These are phyloP conservation scores for Alfaro cultratus DNA, from an alignment of 2,797 vertebrate species.

Conservation along the genomic window DNA sequence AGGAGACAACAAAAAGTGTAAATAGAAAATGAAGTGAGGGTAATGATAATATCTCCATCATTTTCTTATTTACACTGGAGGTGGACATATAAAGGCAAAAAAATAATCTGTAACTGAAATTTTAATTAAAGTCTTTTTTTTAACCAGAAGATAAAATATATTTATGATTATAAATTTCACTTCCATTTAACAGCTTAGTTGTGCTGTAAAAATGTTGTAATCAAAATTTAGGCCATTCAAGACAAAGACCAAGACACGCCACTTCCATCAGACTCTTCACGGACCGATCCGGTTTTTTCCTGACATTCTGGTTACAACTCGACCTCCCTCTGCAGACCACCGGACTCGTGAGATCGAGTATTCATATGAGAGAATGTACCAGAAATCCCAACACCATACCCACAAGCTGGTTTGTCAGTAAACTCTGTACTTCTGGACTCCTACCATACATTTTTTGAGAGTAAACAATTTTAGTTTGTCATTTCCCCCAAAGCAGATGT, in stretches of 20 bases:
- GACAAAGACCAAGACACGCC: background rate
- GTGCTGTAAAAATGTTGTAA: background rate
- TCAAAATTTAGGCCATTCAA: background rate
- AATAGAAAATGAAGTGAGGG: constrained; percentile 21
- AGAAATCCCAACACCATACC: no score
- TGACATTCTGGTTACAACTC: background rate
- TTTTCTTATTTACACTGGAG: background rate
- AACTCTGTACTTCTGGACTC: background rate
- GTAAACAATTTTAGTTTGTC: background rate
- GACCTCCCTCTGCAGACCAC: background rate
- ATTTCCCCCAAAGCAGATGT: background rate
- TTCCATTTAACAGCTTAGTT: background rate
- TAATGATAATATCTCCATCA: background rate
- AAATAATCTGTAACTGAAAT: background rate
- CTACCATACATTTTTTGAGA: no score
- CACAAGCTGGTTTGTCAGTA: no score
- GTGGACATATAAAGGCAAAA: background rate
- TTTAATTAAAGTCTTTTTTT: background rate
- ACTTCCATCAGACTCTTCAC: background rate
- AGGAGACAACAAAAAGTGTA: constrained; percentile 61
- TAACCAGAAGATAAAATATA: background rate
- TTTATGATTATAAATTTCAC: background rate
- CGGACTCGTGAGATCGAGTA: no score
- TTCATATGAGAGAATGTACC: no score
- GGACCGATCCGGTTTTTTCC: background rate